Conservation (phyloP, 1,140 invertebrate species). For the Manduca sexta region DNA sequence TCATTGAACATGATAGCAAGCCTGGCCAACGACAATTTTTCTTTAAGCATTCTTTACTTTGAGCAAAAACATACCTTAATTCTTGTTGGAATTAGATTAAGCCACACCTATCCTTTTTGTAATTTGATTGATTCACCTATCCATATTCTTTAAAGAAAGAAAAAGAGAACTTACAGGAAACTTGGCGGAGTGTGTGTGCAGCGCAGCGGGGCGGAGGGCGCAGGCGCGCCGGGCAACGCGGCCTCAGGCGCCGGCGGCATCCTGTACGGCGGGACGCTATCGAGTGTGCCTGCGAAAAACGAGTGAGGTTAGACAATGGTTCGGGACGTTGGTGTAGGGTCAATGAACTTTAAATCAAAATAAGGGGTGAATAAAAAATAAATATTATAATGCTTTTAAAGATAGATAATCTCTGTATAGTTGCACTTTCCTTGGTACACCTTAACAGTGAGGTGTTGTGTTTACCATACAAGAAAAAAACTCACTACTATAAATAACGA, state of each 20-base stretch:
- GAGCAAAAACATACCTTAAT: no score
- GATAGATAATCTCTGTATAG: no score
- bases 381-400: neutral
- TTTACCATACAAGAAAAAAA: no score
- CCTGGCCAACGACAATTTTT: no score
- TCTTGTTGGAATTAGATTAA: no score
- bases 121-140: neutral
- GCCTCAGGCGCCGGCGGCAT: constrained; percentile 60
- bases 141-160: neutral
- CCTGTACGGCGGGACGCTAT: constrained; percentile 48
- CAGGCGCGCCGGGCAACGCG: constrained; percentile 68
- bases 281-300: constrained; percentile 34
- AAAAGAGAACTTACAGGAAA: constrained; percentile 79
- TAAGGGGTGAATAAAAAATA: no score
- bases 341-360: neutral
- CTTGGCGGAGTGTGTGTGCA: constrained; percentile 85
- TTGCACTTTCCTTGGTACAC: no score
- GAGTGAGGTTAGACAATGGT: neutral
- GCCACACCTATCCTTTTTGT: no score
- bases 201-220: constrained; percentile 65
- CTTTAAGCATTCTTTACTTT: no score
- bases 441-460: no score
- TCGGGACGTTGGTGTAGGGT: neutral
- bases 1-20: no score
- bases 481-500: no score